Percentiles rank a stretch among this genome's conserved stretches.
phyloP scores from a whole-genome alignment of 2,113 vertebrate genomes.

The Eolophus roseicapilla region DNA sequence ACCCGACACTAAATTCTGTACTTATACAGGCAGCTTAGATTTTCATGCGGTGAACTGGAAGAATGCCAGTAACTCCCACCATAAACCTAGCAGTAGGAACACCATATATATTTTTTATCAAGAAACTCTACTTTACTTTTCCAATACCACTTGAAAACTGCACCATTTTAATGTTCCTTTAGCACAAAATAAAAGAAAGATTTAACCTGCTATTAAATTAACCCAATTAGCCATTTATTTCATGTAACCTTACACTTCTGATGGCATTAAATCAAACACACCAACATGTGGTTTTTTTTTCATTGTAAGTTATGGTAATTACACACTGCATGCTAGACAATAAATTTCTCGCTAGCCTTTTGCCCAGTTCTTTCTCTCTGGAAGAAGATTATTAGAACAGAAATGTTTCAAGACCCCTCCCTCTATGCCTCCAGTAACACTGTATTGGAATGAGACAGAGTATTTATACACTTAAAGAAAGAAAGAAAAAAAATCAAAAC shows the following conservation, averaged over 20 bases:
- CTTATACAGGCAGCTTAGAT: conserved; percentile 82
- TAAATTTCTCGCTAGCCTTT: conserved; percentile 57
- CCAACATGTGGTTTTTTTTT: conserved; percentile 48
- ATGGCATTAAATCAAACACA: conserved; percentile 71
- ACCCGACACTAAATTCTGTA: conserved; percentile 78
- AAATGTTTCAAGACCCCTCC: neutral
- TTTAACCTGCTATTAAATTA: conserved; percentile 80
- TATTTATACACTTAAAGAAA: neutral
- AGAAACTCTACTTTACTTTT: conserved; percentile 75
- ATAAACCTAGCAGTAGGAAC: conserved; percentile 77
- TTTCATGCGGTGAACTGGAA: conserved; percentile 80
- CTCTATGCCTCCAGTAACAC: neutral
- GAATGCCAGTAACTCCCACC: conserved; percentile 77
- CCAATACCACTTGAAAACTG: conserved; percentile 73
- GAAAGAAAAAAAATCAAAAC: neutral
- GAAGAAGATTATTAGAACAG: conserved; percentile 59
- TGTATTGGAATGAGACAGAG: neutral
- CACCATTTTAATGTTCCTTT: conserved; percentile 74
- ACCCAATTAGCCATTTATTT: conserved; percentile 78
- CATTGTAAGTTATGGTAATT: conserved; percentile 68
- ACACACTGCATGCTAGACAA: conserved; percentile 52
- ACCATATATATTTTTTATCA: conserved; percentile 73
- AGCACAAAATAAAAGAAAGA: conserved; percentile 76
- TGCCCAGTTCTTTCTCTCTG: conserved; percentile 34
- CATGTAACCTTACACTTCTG: conserved; percentile 71